A percentile compares a stretch with the other conserved stretches of the same genome.
Conservation (phyloP, 2,797 vertebrate genomes). For the Odontamblyopus rebecca region DNA sequence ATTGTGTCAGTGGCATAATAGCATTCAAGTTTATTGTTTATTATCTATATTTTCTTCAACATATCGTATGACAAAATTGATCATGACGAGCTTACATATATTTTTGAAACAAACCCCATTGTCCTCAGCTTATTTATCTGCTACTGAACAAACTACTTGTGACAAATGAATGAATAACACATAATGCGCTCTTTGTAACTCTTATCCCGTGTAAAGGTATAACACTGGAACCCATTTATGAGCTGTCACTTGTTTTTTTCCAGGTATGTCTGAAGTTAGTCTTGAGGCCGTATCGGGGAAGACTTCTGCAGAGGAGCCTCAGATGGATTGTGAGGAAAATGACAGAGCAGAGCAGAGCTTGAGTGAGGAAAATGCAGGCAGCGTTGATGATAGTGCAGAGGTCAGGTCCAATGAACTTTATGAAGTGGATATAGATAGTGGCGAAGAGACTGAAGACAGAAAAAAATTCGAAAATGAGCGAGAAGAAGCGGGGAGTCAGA, state of each 20-base stretch:
- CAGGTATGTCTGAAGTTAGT: constrained; percentile 85
- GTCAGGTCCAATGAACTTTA: constrained; percentile 41
- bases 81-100: too few relatives aligned
- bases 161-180: too few relatives aligned
- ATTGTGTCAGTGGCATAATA: too few relatives aligned
- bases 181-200: too few relatives aligned
- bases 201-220: neutral
- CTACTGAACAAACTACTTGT: too few relatives aligned
- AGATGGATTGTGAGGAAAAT: constrained; percentile 57
- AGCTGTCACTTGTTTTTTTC: constrained; percentile 72
- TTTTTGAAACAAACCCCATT: too few relatives aligned
- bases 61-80: too few relatives aligned
- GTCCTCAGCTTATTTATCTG: too few relatives aligned
- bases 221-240: constrained; percentile 47
- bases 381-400: constrained; percentile 13
- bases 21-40: too few relatives aligned
- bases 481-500: constrained; percentile 28
- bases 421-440: constrained; percentile 54
- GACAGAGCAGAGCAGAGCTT: constrained; percentile 53
- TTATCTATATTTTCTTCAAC: too few relatives aligned
- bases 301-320: constrained; percentile 64
- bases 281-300: constrained; percentile 68
- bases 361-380: constrained; percentile 43
- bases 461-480: constrained; percentile 11
- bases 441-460: constrained; percentile 41